Conservation (phyloP, 2,113 vertebrate species). For the Mohoua ochrocephala region DNA sequence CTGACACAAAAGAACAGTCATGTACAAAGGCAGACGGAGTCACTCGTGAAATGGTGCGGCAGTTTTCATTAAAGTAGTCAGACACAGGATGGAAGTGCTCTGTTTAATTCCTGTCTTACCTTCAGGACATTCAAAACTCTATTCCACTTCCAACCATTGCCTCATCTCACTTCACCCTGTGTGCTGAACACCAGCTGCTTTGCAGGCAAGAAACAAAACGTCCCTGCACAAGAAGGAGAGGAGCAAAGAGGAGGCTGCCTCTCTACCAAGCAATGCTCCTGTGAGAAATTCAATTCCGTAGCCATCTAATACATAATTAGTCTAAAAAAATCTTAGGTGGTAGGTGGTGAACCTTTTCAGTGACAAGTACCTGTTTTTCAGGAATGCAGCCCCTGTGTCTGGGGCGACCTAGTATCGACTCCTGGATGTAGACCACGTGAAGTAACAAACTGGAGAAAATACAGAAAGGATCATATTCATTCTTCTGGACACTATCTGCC, state of each 20-base stretch:
- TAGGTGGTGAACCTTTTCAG: neutral
- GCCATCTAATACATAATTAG: neutral
- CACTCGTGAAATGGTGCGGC: neutral
- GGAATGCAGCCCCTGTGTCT: rapidly evolving
- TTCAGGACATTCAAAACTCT: neutral
- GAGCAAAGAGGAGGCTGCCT: neutral
- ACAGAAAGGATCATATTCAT: neutral
- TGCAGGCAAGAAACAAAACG: neutral
- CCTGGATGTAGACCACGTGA: neutral
- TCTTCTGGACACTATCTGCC: neutral
- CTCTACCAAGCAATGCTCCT: neutral
- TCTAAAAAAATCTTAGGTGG: neutral
- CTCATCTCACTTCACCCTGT: neutral
- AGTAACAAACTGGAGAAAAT: neutral
- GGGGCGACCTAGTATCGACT: neutral
- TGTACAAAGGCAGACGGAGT: neutral
- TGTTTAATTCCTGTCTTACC: neutral
- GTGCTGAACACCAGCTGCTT: neutral
- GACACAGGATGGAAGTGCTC: neutral
- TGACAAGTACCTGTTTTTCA: neutral
- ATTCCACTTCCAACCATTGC: neutral
- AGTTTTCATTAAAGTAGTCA: neutral
- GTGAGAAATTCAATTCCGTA: neutral
- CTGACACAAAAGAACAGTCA: neutral
- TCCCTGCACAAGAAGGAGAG: neutral